Evolutionary conservation across 2,797 vertebrate species (phyloP).

Genomic region (Huso huso): DNA sequence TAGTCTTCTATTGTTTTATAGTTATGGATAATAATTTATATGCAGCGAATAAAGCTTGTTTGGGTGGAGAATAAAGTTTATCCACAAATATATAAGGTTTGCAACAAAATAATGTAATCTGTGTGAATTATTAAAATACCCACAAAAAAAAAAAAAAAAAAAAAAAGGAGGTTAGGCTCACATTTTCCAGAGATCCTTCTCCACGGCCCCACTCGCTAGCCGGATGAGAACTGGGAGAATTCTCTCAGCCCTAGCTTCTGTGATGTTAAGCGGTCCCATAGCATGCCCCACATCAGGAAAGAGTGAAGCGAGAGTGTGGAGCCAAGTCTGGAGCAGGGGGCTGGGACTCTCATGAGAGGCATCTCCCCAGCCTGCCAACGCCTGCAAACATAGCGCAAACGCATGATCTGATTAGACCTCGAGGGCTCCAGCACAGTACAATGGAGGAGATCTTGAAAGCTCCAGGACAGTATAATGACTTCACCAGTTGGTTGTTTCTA

Average conservation of each 20-base stretch:
- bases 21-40: too few relatives aligned
- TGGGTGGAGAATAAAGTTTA: too few relatives aligned
- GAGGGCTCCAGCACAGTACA: too few relatives aligned
- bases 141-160: too few relatives aligned
- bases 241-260: slow-evolving; percentile 31
- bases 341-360: background rate
- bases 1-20: too few relatives aligned
- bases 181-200: slow-evolving; percentile 50
- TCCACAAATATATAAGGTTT: too few relatives aligned
- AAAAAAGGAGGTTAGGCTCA: slow-evolving; percentile 22
- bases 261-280: slow-evolving; percentile 13
- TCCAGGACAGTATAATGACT: too few relatives aligned
- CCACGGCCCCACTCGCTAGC: slow-evolving; percentile 37
- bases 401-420: background rate
- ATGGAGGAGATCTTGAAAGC: too few relatives aligned
- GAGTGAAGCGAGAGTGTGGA: slow-evolving; percentile 33
- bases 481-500: too few relatives aligned
- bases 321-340: slow-evolving; percentile 21
- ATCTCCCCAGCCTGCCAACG: background rate
- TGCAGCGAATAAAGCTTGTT: too few relatives aligned
- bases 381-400: slow-evolving; percentile 6
- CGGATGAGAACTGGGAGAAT: slow-evolving; percentile 35
- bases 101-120: too few relatives aligned
- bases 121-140: too few relatives aligned
- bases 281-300: slow-evolving; percentile 21